Base-by-base conservation (phyloP, 2,888 invertebrate species). In the Cataglyphis livida region DNA sequence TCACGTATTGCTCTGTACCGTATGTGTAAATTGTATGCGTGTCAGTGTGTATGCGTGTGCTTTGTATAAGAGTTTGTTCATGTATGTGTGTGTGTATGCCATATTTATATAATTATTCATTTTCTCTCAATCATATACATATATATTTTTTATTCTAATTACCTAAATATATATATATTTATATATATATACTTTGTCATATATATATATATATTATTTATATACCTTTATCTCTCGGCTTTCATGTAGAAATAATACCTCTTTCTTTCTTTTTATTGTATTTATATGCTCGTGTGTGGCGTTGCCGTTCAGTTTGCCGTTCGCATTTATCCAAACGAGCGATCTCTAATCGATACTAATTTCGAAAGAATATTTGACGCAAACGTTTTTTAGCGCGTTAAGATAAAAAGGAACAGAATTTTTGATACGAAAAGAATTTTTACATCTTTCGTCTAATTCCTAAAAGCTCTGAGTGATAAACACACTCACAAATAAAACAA, bases 241-340 rank as follows among this genome's bases (percentile, higher is more conserved):
- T 89, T 92, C 88, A 89, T 93, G 93, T 93, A 93, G 92, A 93
- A 93, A 94, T 93, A 93, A 93, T 92, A 91, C 85, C 38, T 75
- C 51, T 75, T 25, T 75, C 48, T 76, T 62, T 71, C 35, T 25
- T 75, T 86, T 91, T 92, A 92, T 92, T 92, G 90, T 91, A 92
- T 91, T 90, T 90, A 84, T 91, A 91, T 91, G 88, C 86, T 90
- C 87, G 86, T 83, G 70, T 84, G 74, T 85, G 85, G 83, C 88
- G 83, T 83, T 84, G 85, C 84, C 87, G 75, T 89, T 83, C 88
- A 89, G 85, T 91, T 91, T 90, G 90, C 89, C 87, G 83, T 84
- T 82, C 83, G 44, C 32, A 68, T 71, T 35, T 32, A 15, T 44
- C 3, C 66, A 82, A 66, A 71, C 82, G 48, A 68, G 68, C 48